Conservation (phyloP, 2,797 vertebrate genomes). For the Cossypha heuglini region DNA sequence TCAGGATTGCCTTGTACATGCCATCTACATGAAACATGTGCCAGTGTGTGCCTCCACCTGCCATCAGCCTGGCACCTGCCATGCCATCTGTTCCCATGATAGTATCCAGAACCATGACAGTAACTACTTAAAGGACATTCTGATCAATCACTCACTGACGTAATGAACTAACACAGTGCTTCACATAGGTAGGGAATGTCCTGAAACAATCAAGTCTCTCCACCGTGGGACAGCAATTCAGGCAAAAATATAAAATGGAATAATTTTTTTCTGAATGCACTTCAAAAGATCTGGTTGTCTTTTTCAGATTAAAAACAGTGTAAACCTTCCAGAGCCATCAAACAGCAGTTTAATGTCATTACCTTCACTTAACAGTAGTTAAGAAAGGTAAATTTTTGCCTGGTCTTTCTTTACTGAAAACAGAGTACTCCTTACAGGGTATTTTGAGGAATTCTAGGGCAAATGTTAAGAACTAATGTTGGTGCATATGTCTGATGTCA, state of each 20-base stretch:
- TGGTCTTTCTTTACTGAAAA: neutral
- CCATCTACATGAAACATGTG: neutral
- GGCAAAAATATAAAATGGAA: neutral
- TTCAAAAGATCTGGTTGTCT: neutral
- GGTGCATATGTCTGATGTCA: neutral
- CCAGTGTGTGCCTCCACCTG: neutral
- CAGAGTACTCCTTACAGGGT: neutral
- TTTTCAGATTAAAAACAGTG: neutral
- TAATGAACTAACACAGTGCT: neutral
- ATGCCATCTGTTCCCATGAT: neutral
- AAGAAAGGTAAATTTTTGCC: neutral
- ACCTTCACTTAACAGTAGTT: neutral
- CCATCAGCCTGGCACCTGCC: neutral
- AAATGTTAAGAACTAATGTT: neutral
- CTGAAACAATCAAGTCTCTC: neutral
- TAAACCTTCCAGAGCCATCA: neutral
- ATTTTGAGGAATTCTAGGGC: neutral
- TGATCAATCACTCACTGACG: neutral
- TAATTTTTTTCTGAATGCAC: neutral
- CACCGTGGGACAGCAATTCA: neutral
- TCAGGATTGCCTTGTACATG: neutral
- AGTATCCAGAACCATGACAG: neutral
- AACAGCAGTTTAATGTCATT: neutral
- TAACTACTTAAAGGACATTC: neutral
- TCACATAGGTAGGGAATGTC: neutral